phyloP scores from a whole-genome alignment of 2,113 vertebrate species.

The Lamprologus sp. region DNA sequence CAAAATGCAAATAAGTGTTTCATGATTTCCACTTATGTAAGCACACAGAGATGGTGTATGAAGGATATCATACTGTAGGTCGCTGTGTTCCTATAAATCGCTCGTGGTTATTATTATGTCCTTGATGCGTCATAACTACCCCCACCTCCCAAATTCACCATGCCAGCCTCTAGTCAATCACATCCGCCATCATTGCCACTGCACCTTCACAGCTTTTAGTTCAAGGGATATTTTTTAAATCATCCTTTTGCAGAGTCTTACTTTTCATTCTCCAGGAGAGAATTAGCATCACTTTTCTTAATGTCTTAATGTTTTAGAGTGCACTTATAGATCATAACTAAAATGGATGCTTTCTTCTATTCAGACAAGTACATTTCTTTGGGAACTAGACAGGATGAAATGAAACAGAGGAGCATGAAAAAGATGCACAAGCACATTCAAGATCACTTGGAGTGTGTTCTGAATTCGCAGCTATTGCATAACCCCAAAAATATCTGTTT shows the following conservation, averaged over 20 bases:
- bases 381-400: not conserved
- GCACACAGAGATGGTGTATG: not conserved
- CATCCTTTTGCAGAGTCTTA: not conserved
- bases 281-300: not conserved
- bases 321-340: not conserved
- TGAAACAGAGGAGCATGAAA: not conserved
- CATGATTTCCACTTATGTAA: not conserved
- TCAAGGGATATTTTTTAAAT: not conserved
- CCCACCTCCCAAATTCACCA: constrained; percentile 10
- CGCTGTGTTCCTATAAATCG: constrained; percentile 46
- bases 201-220: not conserved
- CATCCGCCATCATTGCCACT: not conserved
- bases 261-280: not conserved
- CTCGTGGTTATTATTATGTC: constrained; percentile 43
- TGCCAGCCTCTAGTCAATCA: constrained; percentile 24
- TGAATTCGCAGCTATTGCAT: not conserved
- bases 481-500: not conserved
- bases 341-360: not conserved
- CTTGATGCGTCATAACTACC: constrained; percentile 18
- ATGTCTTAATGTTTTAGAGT: not conserved
- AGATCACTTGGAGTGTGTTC: not conserved
- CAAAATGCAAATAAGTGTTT: not conserved
- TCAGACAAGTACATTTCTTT: not conserved
- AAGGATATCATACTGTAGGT: constrained; percentile 32
- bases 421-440: not conserved